A percentile compares a stretch with the other conserved stretches of the same genome.
Conservation (phyloP, 2,113 vertebrate species). For the Lanius ludovicianus region DNA sequence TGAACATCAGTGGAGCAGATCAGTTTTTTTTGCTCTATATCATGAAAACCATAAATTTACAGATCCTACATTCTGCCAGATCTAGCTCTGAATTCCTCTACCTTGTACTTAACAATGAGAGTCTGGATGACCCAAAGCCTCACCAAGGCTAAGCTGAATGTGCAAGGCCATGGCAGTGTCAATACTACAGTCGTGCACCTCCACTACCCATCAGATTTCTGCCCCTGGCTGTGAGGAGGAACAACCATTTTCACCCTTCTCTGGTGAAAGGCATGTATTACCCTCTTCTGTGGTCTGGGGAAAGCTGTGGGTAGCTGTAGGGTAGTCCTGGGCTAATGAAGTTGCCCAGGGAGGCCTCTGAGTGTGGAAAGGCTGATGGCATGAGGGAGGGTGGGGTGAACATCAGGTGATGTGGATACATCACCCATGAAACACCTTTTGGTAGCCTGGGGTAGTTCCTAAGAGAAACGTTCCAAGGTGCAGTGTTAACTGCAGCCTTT, state of each 20-base stretch:
- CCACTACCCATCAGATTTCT: background rate
- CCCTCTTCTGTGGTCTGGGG: accelerated
- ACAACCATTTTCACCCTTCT: background rate
- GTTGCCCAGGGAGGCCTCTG: background rate
- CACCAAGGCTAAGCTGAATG: background rate
- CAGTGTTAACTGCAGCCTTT: background rate
- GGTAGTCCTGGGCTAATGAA: background rate
- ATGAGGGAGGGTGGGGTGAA: background rate
- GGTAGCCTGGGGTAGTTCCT: constrained; percentile 36
- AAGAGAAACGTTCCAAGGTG: background rate
- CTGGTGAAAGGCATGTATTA: background rate
- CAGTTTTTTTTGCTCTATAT: background rate
- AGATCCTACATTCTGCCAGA: background rate
- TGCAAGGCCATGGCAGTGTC: background rate
- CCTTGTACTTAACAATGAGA: accelerated
- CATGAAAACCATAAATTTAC: background rate
- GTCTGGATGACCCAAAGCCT: background rate
- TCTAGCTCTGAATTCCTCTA: background rate
- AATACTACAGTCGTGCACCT: accelerated
- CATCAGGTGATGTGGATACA: background rate
- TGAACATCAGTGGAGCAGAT: background rate
- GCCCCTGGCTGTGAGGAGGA: background rate
- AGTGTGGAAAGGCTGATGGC: background rate
- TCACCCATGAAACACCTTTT: constrained; percentile 29
- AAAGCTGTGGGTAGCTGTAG: background rate